Evolutionary conservation across 2,797 vertebrate species (phyloP).

Genomic region (Dermochelys coriacea): DNA sequence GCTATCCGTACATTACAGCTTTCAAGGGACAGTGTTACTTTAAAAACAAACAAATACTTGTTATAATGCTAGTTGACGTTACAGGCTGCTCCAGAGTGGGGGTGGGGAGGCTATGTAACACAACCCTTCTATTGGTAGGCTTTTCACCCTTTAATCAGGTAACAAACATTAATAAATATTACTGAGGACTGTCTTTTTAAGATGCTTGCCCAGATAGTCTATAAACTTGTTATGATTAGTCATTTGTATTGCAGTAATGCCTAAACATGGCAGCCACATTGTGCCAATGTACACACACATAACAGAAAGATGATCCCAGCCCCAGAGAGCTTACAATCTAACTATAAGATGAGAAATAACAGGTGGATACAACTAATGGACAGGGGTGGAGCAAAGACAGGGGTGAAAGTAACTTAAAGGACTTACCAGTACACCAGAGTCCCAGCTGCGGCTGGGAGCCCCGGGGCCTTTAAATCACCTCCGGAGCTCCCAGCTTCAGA

Average conservation of each 20-base stretch:
- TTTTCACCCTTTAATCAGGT: neutral
- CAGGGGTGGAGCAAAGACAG: neutral
- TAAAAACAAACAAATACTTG: slow-evolving; percentile 30
- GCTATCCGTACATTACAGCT: neutral
- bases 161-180: neutral
- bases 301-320: neutral
- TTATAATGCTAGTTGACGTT: neutral
- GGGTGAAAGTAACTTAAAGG: too few species aligned
- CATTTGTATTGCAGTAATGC: neutral
- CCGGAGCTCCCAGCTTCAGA: too few species aligned
- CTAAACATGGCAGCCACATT: slow-evolving; percentile 13
- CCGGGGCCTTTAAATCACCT: too few species aligned
- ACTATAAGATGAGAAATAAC: neutral
- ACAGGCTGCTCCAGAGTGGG: neutral
- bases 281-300: neutral
- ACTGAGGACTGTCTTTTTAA: neutral
- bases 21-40: slow-evolving; percentile 50
- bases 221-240: neutral
- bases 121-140: neutral
- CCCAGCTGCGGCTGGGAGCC: too few species aligned
- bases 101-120: neutral
- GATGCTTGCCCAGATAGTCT: neutral
- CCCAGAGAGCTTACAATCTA: slow-evolving; percentile 10
- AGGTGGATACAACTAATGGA: neutral
- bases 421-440: too few species aligned